phyloP scores from a whole-genome alignment of 2,888 invertebrate genomes.

The Clepsis dumicolana region DNA sequence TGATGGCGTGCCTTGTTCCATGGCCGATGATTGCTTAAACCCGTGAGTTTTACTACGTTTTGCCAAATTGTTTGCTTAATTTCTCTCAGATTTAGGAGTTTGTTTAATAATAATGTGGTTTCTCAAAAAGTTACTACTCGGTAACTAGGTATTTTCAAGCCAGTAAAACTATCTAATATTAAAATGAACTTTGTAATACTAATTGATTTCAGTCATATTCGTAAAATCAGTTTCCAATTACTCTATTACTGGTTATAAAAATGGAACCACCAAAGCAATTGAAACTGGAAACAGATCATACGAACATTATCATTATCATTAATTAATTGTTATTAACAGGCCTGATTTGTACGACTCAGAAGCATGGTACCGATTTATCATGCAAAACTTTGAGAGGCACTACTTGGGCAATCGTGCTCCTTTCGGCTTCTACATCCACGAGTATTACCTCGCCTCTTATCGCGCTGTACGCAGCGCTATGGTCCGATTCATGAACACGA shows the following conservation, averaged over 20 bases:
- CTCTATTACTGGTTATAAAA: too few species aligned
- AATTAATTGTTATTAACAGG: conserved; percentile 48
- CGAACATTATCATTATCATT: background rate
- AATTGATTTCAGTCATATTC: too few species aligned
- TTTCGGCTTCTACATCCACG: conserved; percentile 89
- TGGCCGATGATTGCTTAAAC: conserved; percentile 74
- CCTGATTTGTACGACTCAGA: conserved; percentile 68
- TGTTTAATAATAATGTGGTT: background rate
- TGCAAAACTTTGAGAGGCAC: conserved; percentile 87
- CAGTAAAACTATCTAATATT: too few species aligned
- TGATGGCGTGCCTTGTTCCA: conserved; percentile 72
- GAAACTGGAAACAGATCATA: too few species aligned
- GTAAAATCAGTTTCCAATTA: too few species aligned
- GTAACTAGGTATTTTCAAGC: too few species aligned
- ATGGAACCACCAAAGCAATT: too few species aligned
- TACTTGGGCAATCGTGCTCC: conserved; percentile 88
- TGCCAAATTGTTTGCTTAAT: background rate
- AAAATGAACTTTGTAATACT: too few species aligned
- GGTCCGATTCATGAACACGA: conserved; percentile 83
- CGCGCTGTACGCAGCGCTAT: conserved; percentile 80
- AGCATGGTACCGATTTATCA: conserved; percentile 85
- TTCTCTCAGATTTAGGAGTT: background rate
- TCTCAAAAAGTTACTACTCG: too few species aligned
- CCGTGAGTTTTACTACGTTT: conserved; percentile 54
- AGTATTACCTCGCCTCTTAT: conserved; percentile 84